These are phyloP conservation scores for Rattus rattus DNA, from an alignment of 2,113 vertebrate species.

Conservation along the genomic window DNA sequence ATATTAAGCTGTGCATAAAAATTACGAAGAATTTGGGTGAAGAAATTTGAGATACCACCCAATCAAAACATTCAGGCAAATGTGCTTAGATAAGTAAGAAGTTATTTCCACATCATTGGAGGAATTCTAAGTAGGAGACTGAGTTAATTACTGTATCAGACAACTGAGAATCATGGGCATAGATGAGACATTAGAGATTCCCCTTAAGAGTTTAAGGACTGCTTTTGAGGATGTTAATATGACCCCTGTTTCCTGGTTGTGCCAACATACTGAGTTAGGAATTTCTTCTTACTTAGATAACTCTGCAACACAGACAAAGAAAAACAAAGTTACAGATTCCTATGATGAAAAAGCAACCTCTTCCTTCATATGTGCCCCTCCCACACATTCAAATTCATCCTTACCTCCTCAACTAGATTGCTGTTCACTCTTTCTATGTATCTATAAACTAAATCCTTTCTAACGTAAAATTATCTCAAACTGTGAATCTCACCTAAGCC, in stretches of 20 bases:
- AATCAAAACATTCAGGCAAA: neutral
- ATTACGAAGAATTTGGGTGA: neutral
- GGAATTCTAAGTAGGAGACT: neutral
- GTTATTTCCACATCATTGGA: neutral
- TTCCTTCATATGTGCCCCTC: neutral
- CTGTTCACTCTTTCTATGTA: neutral
- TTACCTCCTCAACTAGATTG: neutral
- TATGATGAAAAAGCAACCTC: neutral
- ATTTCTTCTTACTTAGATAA: neutral
- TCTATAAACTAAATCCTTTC: neutral
- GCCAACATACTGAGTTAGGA: neutral
- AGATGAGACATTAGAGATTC: neutral
- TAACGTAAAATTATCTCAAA: neutral
- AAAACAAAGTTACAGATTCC: neutral
- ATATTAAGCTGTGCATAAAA: neutral
- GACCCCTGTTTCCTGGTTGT: neutral
- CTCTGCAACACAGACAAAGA: neutral
- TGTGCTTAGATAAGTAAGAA: neutral
- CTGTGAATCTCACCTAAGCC: neutral
- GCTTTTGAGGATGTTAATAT: neutral
- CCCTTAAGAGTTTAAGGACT: neutral
- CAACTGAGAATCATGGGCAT: rapidly evolving
- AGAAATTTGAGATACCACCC: neutral
- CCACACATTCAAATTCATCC: neutral
- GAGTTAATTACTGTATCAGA: neutral